These are phyloP conservation scores for sheep (Ovis aries) DNA, from an alignment of 2,113 vertebrate species.

Conservation along the genomic window ARS-UI_Ramb_v3.0 NC_056074.1:42259501-42260000, in stretches of 20 bases:
- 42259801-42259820: neutral
- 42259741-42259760: fast-evolving
- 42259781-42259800: neutral
- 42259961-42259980: too few species aligned
- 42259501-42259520: neutral
- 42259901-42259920: fast-evolving
- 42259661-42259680: fast-evolving
- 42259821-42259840: neutral
- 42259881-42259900: neutral
- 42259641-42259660: neutral
- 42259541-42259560: neutral
- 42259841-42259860: fast-evolving
- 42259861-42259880: neutral
- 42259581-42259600: neutral
- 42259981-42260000: neutral
- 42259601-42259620: neutral
- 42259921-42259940: too few species aligned
- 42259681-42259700: neutral
- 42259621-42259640: neutral
- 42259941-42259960: neutral
- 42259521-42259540: neutral
- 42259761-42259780: neutral
- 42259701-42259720: neutral
- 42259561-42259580: neutral
- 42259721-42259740: neutral